phyloP scores from a whole-genome alignment of 1,140 invertebrate genomes.

The Drosophila pseudoananassae region DNA sequence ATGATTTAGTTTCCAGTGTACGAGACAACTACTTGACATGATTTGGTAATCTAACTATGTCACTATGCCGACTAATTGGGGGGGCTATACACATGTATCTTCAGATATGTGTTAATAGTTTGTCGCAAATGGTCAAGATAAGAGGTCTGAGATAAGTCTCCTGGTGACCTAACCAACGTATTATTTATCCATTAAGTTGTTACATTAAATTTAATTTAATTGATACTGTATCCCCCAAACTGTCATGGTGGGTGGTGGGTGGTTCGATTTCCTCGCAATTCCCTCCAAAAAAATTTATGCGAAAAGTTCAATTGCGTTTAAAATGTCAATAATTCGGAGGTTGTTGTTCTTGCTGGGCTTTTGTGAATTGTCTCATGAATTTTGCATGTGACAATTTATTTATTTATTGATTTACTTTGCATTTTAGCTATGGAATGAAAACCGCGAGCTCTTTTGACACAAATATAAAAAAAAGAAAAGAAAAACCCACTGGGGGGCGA shows the following conservation, averaged over 20 bases:
- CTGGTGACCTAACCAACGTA: too few relatives aligned
- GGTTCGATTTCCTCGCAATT: too few relatives aligned
- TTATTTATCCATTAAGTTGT: slow-evolving; percentile 77
- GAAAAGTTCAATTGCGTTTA: slow-evolving; percentile 79
- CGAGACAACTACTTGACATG: not conserved
- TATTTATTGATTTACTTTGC: slow-evolving; percentile 79
- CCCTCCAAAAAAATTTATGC: slow-evolving; percentile 46
- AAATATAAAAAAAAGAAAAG: not conserved
- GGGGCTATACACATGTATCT: not conserved
- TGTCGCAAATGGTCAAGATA: slow-evolving; percentile 19
- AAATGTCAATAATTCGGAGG: slow-evolving; percentile 76
- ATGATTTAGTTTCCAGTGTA: not conserved
- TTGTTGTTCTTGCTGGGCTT: slow-evolving; percentile 40
- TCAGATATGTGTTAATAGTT: not conserved
- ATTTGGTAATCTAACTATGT: slow-evolving; percentile 24
- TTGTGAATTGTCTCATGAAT: slow-evolving; percentile 67
- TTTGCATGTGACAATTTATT: slow-evolving; percentile 79
- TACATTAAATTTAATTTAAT: slow-evolving; percentile 67
- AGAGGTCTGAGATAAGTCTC: not conserved
- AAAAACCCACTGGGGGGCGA: too few relatives aligned
- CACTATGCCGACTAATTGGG: slow-evolving; percentile 19
- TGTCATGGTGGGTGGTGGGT: not conserved
- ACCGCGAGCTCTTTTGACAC: slow-evolving; percentile 18
- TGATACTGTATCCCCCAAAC: too few relatives aligned
- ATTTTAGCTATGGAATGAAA: slow-evolving; percentile 19